phyloP scores from a whole-genome alignment of 1,140 invertebrate genomes.

The Rhagoletis pomonella region DNA sequence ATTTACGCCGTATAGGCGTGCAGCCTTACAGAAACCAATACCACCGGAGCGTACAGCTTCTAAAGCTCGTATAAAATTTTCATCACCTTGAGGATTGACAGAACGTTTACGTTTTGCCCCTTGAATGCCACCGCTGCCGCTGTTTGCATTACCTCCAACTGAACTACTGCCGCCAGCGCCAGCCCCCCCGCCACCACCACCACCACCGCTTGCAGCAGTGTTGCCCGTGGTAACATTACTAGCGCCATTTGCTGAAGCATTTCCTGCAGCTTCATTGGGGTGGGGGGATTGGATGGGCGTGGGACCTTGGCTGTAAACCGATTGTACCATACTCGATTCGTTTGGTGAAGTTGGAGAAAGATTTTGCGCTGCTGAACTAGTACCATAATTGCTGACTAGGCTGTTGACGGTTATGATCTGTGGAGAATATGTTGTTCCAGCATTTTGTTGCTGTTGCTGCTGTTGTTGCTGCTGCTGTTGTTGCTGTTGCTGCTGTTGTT shows the following conservation, averaged over 20 bases:
- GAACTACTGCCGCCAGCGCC: conserved; percentile 59
- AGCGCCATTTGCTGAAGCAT: conserved; percentile 57
- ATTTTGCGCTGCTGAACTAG: conserved; percentile 70
- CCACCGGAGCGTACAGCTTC: conserved; percentile 87
- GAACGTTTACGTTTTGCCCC: conserved; percentile 78
- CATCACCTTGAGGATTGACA: conserved; percentile 84
- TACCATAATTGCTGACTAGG: conserved; percentile 71
- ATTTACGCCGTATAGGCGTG: conserved; percentile 86
- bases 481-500: conserved; percentile 55
- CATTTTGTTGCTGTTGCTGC: conserved; percentile 65
- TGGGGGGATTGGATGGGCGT: conserved; percentile 72
- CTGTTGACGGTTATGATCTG: conserved; percentile 73
- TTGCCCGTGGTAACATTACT: conserved; percentile 55
- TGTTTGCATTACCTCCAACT: conserved; percentile 59
- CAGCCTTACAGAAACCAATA: conserved; percentile 89
- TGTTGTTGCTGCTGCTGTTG: conserved; percentile 59
- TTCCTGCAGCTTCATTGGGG: conserved; percentile 57
- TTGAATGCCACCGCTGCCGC: conserved; percentile 73
- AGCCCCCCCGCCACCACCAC: conserved; percentile 65
- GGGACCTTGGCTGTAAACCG: conserved; percentile 73
- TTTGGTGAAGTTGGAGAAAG: conserved; percentile 73
- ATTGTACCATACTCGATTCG: conserved; percentile 73
- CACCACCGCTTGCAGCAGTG: conserved; percentile 54
- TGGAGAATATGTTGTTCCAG: conserved; percentile 69
- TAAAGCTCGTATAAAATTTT: conserved; percentile 85